phyloP scores from a whole-genome alignment of 1,140 invertebrate genomes.

The Phortica variegata region DNA sequence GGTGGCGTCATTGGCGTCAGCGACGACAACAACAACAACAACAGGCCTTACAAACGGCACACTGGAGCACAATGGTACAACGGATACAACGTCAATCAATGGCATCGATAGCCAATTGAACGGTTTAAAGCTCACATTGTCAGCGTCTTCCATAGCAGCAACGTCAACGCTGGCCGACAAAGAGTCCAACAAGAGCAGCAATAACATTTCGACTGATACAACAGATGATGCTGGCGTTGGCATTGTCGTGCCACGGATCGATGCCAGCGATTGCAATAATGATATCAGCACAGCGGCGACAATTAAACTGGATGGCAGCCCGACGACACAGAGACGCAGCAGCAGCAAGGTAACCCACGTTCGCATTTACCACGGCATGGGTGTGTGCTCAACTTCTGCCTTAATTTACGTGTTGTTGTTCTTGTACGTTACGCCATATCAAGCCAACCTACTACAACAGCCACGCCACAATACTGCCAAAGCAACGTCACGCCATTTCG shows the following conservation, averaged over 20 bases:
- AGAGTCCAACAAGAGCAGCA: neutral
- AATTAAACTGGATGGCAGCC: conserved; percentile 20
- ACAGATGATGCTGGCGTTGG: conserved; percentile 28
- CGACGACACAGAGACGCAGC: conserved; percentile 8
- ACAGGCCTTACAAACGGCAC: conserved; percentile 13
- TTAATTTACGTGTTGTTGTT: too few relatives aligned
- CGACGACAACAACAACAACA: neutral
- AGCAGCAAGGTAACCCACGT: conserved; percentile 37
- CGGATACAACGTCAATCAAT: conserved; percentile 10
- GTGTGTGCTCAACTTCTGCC: too few relatives aligned
- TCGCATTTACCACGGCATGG: too few relatives aligned
- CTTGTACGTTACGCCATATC: too few relatives aligned
- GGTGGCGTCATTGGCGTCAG: neutral
- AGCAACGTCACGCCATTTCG: too few relatives aligned
- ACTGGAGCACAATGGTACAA: neutral
- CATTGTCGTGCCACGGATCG: neutral
- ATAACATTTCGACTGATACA: conserved; percentile 16
- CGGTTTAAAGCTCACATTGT: conserved; percentile 37
- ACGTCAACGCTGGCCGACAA: conserved; percentile 4
- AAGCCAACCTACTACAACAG: too few relatives aligned
- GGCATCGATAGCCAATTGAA: conserved; percentile 36
- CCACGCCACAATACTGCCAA: too few relatives aligned
- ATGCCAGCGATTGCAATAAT: conserved; percentile 7
- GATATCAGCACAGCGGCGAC: conserved; percentile 36
- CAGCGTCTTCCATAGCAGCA: conserved; percentile 33